Base-by-base conservation (phyloP, 2,113 vertebrate genomes). In the Xiphias gladius region DNA sequence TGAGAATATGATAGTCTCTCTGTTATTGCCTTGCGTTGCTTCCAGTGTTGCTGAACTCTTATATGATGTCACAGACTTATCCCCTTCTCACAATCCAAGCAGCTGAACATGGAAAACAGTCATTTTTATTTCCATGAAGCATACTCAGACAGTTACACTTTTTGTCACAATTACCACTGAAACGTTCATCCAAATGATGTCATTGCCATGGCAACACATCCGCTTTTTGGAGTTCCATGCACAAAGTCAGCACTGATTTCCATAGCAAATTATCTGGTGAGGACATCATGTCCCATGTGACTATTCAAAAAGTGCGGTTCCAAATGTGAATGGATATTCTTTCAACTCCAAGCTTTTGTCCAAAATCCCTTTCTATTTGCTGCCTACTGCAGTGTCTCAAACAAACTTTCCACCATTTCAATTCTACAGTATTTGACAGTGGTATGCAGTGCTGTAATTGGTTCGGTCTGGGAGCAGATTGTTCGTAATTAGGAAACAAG, bases 171-270 rank as follows among this genome's bases (percentile, higher is more conserved):
- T 59, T 70, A 22, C 57, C 28, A 62, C 69, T 37, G 24, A 65
- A 72, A 63, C 68, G 17, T 48, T 84, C 43, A 57, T 78, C 58
- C 52, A 74, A 50, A 70, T 68, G 12, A 79, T 64, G 20, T 52
- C n/a, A 82, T 81, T 76, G n/a, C n/a, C 35, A 71, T 83, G 46
- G 79, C 74, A 83, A 90, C 64, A 66, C 28, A 48, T 69, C 11
- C 26, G 48, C 55, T 71, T 79, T 74, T 59, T 4, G 4, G 43
- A 63, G 59, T 61, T 48, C 65, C 58, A 19, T 67, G 69, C 41
- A 66, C 28, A 59, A 37, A 68, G 59, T 46, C 46, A 26, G 20
- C 46, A 37, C n/a, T 10, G 22, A 81, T 70, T 66, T 73, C 46
- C 8, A 61, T 30, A 30, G 16, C 22, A 66, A 66, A 81, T 62